Percentiles rank a stretch among this genome's conserved stretches.
Conservation (phyloP, 2,113 vertebrate species). For the Pseudorasbora parva region DNA sequence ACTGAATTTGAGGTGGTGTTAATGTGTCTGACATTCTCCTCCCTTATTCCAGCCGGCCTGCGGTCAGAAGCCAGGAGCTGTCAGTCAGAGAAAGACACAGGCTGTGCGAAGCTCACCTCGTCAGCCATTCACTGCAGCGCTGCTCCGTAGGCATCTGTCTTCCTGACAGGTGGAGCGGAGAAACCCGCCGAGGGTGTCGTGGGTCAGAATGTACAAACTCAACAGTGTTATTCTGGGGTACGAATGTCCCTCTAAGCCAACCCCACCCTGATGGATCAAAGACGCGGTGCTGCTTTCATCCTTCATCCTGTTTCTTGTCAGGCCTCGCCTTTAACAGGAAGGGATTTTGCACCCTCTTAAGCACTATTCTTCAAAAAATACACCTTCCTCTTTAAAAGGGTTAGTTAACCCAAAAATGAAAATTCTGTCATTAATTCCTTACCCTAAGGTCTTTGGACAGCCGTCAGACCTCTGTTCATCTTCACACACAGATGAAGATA, state of each 20-base stretch:
- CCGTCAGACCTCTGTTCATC: too few relatives aligned
- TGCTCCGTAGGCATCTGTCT: constrained; percentile 63
- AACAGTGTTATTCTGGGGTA: constrained; percentile 65
- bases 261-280: constrained; percentile 64
- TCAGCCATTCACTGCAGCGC: constrained; percentile 56
- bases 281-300: constrained; percentile 63
- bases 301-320: constrained; percentile 55
- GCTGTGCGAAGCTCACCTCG: constrained; percentile 61
- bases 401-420: too few relatives aligned
- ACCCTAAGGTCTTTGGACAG: too few relatives aligned
- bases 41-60: constrained; percentile 42
- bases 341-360: constrained; percentile 1
- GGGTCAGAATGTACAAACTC: constrained; percentile 73
- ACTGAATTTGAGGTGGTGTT: constrained; percentile 43
- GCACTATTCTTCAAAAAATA: constrained; percentile 6
- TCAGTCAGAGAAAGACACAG: constrained; percentile 49
- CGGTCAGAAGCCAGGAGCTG: constrained; percentile 50
- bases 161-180: constrained; percentile 54
- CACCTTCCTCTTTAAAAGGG: neutral
- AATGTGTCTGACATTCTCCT: constrained; percentile 49
- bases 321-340: neutral
- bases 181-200: constrained; percentile 59
- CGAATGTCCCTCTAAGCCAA: constrained; percentile 66
- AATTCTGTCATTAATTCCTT: too few relatives aligned
- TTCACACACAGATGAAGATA: too few relatives aligned